Conservation (phyloP, 2,797 vertebrate species). For the Anableps anableps region DNA sequence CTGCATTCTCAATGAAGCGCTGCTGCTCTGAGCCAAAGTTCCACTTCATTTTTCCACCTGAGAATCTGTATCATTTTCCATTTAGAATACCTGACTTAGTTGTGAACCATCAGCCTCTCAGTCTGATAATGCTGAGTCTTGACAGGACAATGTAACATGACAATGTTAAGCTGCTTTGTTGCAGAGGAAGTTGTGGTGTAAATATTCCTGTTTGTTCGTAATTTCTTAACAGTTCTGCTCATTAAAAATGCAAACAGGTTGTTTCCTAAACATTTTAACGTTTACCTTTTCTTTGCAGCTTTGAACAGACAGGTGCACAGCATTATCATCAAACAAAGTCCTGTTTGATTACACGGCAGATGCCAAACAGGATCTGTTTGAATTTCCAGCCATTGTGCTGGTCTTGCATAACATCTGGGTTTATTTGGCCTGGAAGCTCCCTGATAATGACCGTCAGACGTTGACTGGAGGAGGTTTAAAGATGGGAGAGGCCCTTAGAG, state of each 20-base stretch:
- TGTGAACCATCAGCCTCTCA: too few species aligned
- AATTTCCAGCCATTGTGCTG: background rate
- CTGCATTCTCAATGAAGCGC: too few species aligned
- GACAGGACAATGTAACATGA: too few species aligned
- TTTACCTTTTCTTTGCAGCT: background rate
- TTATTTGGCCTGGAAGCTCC: background rate
- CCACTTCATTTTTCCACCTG: too few species aligned
- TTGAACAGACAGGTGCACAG: background rate
- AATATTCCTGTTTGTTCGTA: background rate
- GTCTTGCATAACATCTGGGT: constrained; percentile 19
- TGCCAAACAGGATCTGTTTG: background rate
- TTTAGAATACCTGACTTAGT: too few species aligned
- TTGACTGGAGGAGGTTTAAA: background rate
- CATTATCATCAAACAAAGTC: background rate
- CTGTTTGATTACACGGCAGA: background rate
- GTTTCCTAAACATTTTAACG: background rate
- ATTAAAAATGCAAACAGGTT: background rate
- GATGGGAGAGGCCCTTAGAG: background rate
- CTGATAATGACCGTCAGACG: background rate
- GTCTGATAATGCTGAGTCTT: too few species aligned
- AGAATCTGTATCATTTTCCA: too few species aligned
- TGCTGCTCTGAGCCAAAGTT: too few species aligned
- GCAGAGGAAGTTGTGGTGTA: background rate
- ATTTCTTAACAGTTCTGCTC: background rate
- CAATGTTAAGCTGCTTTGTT: background rate